Base-by-base conservation (phyloP, 2,888 invertebrate genomes). In the Andrena bicolor region DNA sequence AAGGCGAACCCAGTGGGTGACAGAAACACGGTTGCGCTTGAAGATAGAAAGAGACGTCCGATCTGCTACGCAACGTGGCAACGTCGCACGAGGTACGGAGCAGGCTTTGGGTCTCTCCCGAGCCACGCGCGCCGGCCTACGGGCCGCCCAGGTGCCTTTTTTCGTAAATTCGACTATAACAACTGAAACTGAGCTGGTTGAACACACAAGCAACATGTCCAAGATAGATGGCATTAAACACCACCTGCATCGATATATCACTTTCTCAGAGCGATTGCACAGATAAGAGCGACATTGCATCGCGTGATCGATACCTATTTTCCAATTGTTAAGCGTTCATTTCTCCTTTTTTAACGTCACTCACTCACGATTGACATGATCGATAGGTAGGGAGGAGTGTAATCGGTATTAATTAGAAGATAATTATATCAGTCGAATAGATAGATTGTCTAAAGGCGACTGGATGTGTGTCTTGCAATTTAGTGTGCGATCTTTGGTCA, bases 401-500 rank as follows among this genome's bases (percentile, higher is more conserved):
- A 16, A 16, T 60, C 60, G 60, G 16, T n/a, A n/a, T 16, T 7
- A 28, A 13, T 28, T 58, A 13, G n/a, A 30, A 30, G 60, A 30
- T 13, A 60, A 6, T 10, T n/a, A 20, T 4, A 20, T 32, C 35
- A 20, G 32, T 13, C 13, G 26, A 26, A 26, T 56, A 56, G 68
- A 56, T n/a, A 30, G 28, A 23, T 23, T 58, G 10, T 66, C n/a
- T 51, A 64, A 51, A 7, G 71, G 32, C 4, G 53, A 70, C 26
- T 80, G 75, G 13, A 64, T 75, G 41, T 75, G 26, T 69, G 76
- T 66, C 63, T 64, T 26, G 51, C 51, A 64, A 64, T 68, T 72
- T 75, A 32, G 61, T 49, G 58, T 16, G 32, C 58, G 64, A 64
- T 53, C 7, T 28, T 28, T 68, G 82, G 71, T 58, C 4, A 64